phyloP scores from a whole-genome alignment of 2,888 invertebrate genomes.

The Megamerina dolium region DNA sequence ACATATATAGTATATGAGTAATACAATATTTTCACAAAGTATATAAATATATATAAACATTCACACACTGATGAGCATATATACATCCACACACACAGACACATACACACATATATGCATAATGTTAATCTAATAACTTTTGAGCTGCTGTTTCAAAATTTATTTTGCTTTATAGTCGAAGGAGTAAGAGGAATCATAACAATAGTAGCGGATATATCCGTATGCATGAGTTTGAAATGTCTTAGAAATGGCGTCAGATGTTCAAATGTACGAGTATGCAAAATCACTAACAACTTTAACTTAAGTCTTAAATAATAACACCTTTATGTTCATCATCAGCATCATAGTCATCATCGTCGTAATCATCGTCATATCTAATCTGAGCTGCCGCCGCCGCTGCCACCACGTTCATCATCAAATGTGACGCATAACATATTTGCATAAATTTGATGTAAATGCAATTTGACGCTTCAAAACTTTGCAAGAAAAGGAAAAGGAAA shows the following conservation, averaged over 20 bases:
- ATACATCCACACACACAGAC: too few species aligned
- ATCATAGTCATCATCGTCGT: too few species aligned
- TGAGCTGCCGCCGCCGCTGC: too few species aligned
- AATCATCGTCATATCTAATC: too few species aligned
- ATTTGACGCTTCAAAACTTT: slow-evolving; percentile 10
- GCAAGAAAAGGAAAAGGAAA: too few species aligned
- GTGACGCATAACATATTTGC: slow-evolving; percentile 43
- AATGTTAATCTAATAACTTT: slow-evolving; percentile 23
- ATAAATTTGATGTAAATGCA: slow-evolving; percentile 44
- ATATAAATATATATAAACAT: too few species aligned
- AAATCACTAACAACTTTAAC: background rate
- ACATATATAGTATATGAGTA: too few species aligned
- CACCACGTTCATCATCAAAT: too few species aligned
- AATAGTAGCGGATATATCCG: background rate
- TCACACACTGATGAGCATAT: too few species aligned
- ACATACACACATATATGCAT: too few species aligned
- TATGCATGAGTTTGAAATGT: background rate
- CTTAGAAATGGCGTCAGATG: slow-evolving; percentile 6
- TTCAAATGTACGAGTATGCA: background rate
- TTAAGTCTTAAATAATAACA: slow-evolving; percentile 4
- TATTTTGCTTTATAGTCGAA: slow-evolving; percentile 14
- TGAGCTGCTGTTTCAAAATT: slow-evolving; percentile 18
- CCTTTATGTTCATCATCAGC: too few species aligned
- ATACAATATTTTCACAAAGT: too few species aligned
- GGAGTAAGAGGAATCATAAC: slow-evolving; percentile 1